Evolutionary conservation across 2,888 invertebrate species (phyloP).

Genomic region (Synergus itoensis): DNA sequence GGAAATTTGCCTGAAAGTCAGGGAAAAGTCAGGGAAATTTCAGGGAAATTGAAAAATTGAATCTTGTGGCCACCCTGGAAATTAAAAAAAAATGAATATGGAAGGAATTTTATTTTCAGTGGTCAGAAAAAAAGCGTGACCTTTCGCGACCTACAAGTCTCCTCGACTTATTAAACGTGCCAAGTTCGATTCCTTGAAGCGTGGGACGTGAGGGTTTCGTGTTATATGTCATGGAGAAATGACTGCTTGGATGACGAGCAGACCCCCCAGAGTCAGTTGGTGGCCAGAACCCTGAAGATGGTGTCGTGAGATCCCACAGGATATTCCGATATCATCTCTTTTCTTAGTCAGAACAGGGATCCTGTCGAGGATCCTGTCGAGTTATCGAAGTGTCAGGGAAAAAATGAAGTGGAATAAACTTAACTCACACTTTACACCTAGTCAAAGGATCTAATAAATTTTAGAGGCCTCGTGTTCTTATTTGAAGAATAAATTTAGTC

Average conservation of each 20-base stretch:
- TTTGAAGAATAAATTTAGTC: too few species aligned
- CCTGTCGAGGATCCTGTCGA: not conserved
- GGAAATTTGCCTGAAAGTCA: too few species aligned
- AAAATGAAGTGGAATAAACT: constrained; percentile 19
- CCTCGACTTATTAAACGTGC: constrained; percentile 32
- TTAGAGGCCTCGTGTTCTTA: not conserved
- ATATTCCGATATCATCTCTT: constrained; percentile 13
- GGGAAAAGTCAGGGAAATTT: too few species aligned
- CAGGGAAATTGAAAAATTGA: too few species aligned
- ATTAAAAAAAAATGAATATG: not conserved
- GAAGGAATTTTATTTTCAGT: not conserved
- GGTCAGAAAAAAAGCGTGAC: not conserved
- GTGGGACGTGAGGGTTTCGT: constrained; percentile 33
- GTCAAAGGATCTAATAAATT: constrained; percentile 19
- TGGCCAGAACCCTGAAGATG: not conserved
- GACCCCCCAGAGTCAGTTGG: constrained; percentile 37
- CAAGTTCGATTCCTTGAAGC: constrained; percentile 38
- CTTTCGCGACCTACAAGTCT: constrained; percentile 24
- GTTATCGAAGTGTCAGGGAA: constrained; percentile 6
- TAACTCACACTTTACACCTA: constrained; percentile 22
- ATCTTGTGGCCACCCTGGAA: too few species aligned
- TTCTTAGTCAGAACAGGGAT: constrained; percentile 26
- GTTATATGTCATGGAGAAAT: constrained; percentile 34
- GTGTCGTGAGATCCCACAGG: not conserved
- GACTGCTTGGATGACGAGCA: constrained; percentile 18